Evolutionary conservation across 1,140 invertebrate species (phyloP).

Genomic region (Drosophila pseudoananassae): DNA sequence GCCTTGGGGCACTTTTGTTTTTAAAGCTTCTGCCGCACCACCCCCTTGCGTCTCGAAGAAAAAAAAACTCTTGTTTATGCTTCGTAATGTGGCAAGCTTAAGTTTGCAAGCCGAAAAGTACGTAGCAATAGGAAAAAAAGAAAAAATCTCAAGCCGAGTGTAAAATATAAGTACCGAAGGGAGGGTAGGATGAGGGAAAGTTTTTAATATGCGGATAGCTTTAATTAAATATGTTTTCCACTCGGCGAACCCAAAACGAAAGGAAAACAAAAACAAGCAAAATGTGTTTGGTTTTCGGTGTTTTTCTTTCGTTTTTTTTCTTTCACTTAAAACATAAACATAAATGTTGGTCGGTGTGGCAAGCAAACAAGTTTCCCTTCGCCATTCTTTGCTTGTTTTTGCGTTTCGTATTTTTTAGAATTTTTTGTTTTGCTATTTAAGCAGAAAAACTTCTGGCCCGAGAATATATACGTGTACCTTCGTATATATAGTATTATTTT

Average conservation of each 20-base stretch:
- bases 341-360: conserved; percentile 69
- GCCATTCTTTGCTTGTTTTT: conserved; percentile 25
- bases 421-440: conserved; percentile 43
- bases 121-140: conserved; percentile 20
- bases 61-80: conserved; percentile 67
- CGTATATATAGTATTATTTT: conserved; percentile 1
- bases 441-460: conserved; percentile 27
- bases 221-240: conserved; percentile 83
- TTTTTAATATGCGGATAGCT: conserved; percentile 83
- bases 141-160: conserved; percentile 59
- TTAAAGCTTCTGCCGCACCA: conserved; percentile 51
- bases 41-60: background rate
- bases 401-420: conserved; percentile 15
- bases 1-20: conserved; percentile 66
- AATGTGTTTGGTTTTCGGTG: conserved; percentile 33
- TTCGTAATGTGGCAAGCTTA: conserved; percentile 78
- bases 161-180: conserved; percentile 63
- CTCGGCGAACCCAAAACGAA: conserved; percentile 67
- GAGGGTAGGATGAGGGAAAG: conserved; percentile 37
- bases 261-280: conserved; percentile 51
- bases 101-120: conserved; percentile 55
- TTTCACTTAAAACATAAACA: conserved; percentile 60
- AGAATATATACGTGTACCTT: conserved; percentile 10
- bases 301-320: conserved; percentile 39
- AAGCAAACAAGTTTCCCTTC: conserved; percentile 56